Base-by-base conservation (phyloP, 2,888 invertebrate species). In the Deilephila porcellus region DNA sequence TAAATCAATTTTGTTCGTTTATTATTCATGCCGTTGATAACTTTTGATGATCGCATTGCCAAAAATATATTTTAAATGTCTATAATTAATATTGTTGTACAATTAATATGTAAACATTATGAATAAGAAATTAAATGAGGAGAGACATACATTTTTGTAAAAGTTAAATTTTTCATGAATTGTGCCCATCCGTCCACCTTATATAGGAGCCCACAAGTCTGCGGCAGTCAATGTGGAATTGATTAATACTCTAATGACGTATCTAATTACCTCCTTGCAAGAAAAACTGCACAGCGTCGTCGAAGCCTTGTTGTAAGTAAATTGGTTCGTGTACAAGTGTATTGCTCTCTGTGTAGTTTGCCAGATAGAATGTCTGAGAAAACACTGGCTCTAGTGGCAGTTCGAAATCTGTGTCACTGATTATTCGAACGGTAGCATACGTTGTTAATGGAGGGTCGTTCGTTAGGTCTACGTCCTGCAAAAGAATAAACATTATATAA, bases 341-440 rank as follows among this genome's bases (percentile, higher is more conserved):
- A 73, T 89, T 78, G 20, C 86, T 84, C 6, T 78, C 79, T 1
- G 87, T 88, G 77, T 95, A 95, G 34, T 84, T 83, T 14, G 91
- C 95, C 37, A 87, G 81, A 80, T 95, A 95, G 77, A 91, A 91
- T 17, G 94, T 76, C 80, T 89, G 80, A 1, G 87, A 82, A 83
- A 96, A 96, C 29, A 90, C 82, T 29, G 92, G 95, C 71, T 93
- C 92, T 56, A 91, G 91, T 0, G 95, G 94, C 59, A 95, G 83
- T 80, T 90, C 86, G 76, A 90, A 90, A 60, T 87, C 83, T 19
- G 86, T 79, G 78, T 94, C 90, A 14, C 90, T 87, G 70, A 82
- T 76, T 37, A 95, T 88, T 25, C 83, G 88, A 7, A 95, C 76
- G 20, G 86, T 89, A 3, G 89, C 87, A 19, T 73, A 80, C 3